Evolutionary conservation across 1,140 invertebrate species (phyloP), one percentile per base, ranked within the genome.

Genomic region (Galendromus occidentalis): DNA sequence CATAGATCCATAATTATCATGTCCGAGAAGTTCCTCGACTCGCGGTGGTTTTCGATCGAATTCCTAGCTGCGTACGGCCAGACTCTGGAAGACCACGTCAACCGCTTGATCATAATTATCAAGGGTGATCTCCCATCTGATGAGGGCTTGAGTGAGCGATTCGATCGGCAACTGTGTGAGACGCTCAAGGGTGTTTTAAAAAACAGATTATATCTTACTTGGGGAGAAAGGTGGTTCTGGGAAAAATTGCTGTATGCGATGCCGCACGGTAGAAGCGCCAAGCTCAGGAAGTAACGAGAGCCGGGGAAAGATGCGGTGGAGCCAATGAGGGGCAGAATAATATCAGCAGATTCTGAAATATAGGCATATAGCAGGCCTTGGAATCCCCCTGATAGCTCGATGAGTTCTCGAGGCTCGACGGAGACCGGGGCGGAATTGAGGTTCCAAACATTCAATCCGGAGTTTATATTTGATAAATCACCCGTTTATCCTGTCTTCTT

Each of bases 161-260:
- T 14, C 42, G n/a, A 44, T 44, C 12, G 12, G 42, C 42, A 44
- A 44, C 42, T 44, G n/a, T n/a, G n/a, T n/a, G n/a, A n/a, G n/a
- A n/a, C n/a, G n/a, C n/a, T n/a, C n/a, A n/a, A n/a, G n/a, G 42
- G 14, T n/a, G n/a, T 44, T n/a, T 44, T 71, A 90, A 89, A 72
- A 91, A 88, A 0, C 91, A 89, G n/a, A n/a, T n/a, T n/a, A n/a
- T n/a, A n/a, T 70, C 78, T 91, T 0, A 81, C 85, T 70, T 86
- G 84, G 82, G 84, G 82, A 9, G 86, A 89, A 71, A 82, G 82
- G 1, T 83, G 82, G 80, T 91, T 91, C 71, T 90, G 86, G 86
- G 80, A 86, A 44, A 88, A 86, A 74, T 73, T 92, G 22, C 76
- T 79, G 22, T 88, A 85, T 69, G 85, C 85, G 0, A 71, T 88